phyloP scores from a whole-genome alignment of 2,113 vertebrate species.

The Rousettus leschenaultii region DNA sequence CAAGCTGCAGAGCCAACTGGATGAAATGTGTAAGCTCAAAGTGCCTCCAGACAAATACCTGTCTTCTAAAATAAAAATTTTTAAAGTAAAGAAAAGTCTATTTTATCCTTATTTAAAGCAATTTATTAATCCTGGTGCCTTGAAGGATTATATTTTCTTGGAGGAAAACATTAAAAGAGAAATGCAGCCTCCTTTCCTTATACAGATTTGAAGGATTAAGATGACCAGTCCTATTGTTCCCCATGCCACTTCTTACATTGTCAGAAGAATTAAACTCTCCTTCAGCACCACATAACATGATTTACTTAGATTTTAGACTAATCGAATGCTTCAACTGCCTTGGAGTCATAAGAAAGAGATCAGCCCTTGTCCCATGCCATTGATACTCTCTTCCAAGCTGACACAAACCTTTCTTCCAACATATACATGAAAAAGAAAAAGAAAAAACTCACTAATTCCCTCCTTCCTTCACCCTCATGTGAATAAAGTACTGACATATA shows the following conservation, averaged over 20 bases:
- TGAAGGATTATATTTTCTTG: not conserved
- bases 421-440: not conserved
- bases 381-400: not conserved
- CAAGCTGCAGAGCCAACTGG: not conserved
- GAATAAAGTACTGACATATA: not conserved
- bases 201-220: not conserved
- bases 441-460: not conserved
- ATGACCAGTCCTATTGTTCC: not conserved
- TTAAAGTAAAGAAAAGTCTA: not conserved
- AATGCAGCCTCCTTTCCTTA: not conserved
- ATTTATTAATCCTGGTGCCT: not conserved
- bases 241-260: not conserved
- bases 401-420: not conserved
- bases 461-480: not conserved
- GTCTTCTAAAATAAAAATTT: not conserved
- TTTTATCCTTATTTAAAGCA: not conserved
- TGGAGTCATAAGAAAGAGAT: not conserved
- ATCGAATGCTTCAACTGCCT: not conserved
- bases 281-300: not conserved
- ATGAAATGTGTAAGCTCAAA: not conserved
- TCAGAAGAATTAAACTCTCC: not conserved
- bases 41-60: not conserved
- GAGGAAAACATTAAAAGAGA: not conserved
- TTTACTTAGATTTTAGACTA: not conserved
- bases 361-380: not conserved